phyloP scores from a whole-genome alignment of 2,888 invertebrate genomes.

The Myopa testacea region DNA sequence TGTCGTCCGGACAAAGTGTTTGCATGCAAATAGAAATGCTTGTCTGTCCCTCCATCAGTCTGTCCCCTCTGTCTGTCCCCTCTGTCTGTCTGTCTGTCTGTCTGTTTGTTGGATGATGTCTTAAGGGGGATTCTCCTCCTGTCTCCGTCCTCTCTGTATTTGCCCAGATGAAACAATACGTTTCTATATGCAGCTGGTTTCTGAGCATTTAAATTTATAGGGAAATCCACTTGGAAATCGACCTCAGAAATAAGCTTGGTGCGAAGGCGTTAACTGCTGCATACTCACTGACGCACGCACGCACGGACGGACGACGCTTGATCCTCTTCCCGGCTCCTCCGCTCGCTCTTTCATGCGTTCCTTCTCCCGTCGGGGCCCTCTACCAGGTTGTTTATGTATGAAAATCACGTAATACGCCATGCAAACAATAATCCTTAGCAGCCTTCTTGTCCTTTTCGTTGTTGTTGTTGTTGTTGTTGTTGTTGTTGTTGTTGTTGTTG shows the following conservation, averaged over 20 bases:
- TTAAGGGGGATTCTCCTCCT: too few relatives aligned
- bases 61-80: background rate
- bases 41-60: slow-evolving; percentile 12
- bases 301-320: background rate
- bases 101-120: too few relatives aligned
- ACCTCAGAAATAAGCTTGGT: slow-evolving; percentile 19
- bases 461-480: background rate
- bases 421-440: slow-evolving; percentile 33
- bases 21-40: slow-evolving; percentile 36
- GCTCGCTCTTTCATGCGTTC: background rate
- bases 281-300: slow-evolving; percentile 20
- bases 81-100: background rate
- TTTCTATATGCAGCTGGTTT: slow-evolving; percentile 6
- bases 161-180: background rate
- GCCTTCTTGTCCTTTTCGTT: slow-evolving; percentile 16
- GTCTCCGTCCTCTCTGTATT: background rate
- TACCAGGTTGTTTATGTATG: slow-evolving; percentile 40
- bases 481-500: slow-evolving; percentile 1
- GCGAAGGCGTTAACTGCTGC: slow-evolving; percentile 44
- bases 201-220: slow-evolving; percentile 28
- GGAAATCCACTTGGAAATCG: slow-evolving; percentile 32
- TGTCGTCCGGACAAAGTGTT: slow-evolving; percentile 33
- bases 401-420: slow-evolving; percentile 44
- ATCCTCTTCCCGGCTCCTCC: background rate
- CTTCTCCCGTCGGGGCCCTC: background rate